Evolutionary conservation across 2,797 vertebrate genomes (phyloP), one percentile per base, ranked within the genome.

Genomic region (Scomberomorus guttatus): DNA sequence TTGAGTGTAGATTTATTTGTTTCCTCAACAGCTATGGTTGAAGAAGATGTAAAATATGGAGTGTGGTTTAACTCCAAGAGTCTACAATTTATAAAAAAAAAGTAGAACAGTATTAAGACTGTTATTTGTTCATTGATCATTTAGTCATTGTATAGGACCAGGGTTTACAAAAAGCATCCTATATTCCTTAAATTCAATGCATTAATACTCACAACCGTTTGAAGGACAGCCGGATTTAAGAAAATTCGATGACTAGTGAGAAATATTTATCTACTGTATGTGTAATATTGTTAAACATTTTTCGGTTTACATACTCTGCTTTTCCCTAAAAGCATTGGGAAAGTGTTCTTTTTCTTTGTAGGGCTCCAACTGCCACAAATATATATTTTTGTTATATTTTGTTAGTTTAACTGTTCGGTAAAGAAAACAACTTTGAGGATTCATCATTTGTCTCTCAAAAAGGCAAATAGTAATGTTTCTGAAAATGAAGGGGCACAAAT

Each of bases 381-480:
- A 0, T 10, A 37, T n/a, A 78, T 44, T 48, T 46, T 54, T 12
- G 8, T 58, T 17, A 37, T 37, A 17, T 61, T 17, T 57, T 63
- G 42, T 42, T 51, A 11, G 42, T 55, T 55, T 27, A 34, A 32
- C 29, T 32, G 6, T 32, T 32, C 29, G 39, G 51, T 37, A 44
- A 52, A 44, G 46, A 60, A 66, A 72, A 42, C 37, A 63, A 6
- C 32, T 39, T 63, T 67, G 57, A 39, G 15, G 70, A 74, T 46
- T 56, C 5, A 42, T 56, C 29, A 27, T 61, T 27, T 62, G 13
- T 51, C 24, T 42, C 20, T 14, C 5, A 48, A 73, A 61, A 29
- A 60, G 27, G 29, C 0, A 22, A 17, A 5, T 5, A 0, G 13
- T 14, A 11, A 39, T 24, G 10, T 18, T 60, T 71, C 25, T 56